Evolutionary conservation across 2,113 vertebrate genomes (phyloP).

Genomic region (Halichoeres trimaculatus): DNA sequence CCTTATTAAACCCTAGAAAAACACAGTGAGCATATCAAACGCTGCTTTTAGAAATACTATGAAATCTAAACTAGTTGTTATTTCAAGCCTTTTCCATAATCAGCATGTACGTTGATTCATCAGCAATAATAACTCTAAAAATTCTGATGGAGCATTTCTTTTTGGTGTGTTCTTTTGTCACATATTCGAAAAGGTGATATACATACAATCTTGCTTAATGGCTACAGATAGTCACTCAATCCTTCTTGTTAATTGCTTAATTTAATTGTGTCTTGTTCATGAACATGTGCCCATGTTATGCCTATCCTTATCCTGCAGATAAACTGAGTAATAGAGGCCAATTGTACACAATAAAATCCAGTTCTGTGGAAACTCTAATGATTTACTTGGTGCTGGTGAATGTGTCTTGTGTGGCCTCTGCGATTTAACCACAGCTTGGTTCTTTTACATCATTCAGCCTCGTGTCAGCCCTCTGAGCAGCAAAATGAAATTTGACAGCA

Average conservation of each 20-base stretch:
- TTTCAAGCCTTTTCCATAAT: too few relatives aligned
- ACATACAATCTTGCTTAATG: too few relatives aligned
- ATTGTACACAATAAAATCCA: not conserved
- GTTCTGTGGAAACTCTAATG: conserved; percentile 18
- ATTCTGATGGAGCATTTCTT: too few relatives aligned
- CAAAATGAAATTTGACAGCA: conserved; percentile 75
- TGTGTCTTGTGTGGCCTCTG: conserved; percentile 16
- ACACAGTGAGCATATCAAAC: too few relatives aligned
- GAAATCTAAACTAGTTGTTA: too few relatives aligned
- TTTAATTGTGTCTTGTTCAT: not conserved
- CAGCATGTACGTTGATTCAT: too few relatives aligned
- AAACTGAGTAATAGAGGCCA: not conserved
- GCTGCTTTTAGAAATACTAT: too few relatives aligned
- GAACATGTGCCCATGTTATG: too few relatives aligned
- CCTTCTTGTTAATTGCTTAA: not conserved
- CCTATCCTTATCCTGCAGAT: not conserved
- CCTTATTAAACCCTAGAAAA: too few relatives aligned
- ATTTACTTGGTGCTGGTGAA: conserved; percentile 49
- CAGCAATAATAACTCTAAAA: too few relatives aligned
- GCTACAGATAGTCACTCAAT: not conserved
- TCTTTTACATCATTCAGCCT: not conserved
- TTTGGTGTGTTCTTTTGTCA: too few relatives aligned
- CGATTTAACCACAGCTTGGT: not conserved
- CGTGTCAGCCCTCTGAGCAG: not conserved
- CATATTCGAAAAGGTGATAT: too few relatives aligned